phyloP scores from a whole-genome alignment of 2,797 vertebrate species.

The Melopsittacus undulatus region DNA sequence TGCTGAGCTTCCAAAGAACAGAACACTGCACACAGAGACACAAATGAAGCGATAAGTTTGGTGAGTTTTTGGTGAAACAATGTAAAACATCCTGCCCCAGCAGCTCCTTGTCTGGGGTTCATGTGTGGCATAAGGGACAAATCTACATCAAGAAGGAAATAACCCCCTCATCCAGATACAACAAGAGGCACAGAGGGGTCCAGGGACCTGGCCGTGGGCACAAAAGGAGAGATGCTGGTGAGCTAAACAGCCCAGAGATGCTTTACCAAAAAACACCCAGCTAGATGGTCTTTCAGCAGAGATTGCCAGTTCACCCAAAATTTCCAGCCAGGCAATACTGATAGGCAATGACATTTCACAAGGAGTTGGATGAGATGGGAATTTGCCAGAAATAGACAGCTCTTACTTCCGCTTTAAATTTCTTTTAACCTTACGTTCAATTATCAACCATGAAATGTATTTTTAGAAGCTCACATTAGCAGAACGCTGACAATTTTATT shows the following conservation, averaged over 20 bases:
- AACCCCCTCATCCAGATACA: background rate
- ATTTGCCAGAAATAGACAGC: slow-evolving; percentile 36
- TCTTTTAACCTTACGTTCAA: slow-evolving; percentile 32
- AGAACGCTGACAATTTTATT: background rate
- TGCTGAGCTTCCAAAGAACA: rapidly evolving
- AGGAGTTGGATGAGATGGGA: background rate
- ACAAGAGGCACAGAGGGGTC: background rate
- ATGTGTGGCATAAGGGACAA: rapidly evolving
- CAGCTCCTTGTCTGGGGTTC: background rate
- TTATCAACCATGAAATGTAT: background rate
- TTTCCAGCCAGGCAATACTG: background rate
- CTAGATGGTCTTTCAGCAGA: background rate
- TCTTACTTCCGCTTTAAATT: slow-evolving; percentile 24
- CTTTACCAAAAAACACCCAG: background rate
- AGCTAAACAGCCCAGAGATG: rapidly evolving
- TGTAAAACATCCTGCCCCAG: background rate
- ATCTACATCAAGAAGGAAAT: background rate
- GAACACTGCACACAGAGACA: rapidly evolving
- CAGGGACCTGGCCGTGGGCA: rapidly evolving
- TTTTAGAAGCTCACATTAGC: background rate
- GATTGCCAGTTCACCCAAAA: background rate
- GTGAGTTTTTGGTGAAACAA: background rate
- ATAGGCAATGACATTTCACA: background rate
- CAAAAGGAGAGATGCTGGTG: no score
- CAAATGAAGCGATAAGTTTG: background rate